These are phyloP conservation scores for Acheta domesticus DNA, from an alignment of 2,888 invertebrate species.

Conservation along the genomic window DNA sequence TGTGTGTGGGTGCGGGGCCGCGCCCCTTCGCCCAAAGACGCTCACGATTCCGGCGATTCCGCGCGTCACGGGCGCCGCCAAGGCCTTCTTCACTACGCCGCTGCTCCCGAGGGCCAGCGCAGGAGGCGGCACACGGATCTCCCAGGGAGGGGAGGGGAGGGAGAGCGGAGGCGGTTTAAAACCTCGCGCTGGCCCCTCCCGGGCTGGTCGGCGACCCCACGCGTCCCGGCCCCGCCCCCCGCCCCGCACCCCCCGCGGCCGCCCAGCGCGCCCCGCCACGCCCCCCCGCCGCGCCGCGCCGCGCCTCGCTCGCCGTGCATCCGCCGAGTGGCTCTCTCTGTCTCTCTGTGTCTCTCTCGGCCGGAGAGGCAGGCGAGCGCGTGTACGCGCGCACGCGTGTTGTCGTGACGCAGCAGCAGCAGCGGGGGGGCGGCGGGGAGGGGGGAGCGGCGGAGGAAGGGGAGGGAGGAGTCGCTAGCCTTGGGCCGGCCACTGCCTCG, in stretches of 20 bases:
- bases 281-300: no score
- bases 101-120: neutral
- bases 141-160: no score
- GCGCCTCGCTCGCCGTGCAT: no score
- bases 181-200: no score
- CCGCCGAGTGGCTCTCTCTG: no score
- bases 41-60: neutral
- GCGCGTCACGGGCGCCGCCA: neutral
- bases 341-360: no score
- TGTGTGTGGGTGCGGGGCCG: neutral
- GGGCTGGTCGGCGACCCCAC: no score
- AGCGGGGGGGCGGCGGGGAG: neutral
- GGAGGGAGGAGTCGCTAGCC: neutral
- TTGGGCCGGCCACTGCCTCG: neutral
- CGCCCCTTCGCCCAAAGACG: slow-evolving; percentile 4
- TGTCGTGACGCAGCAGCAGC: neutral
- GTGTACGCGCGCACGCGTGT: neutral
- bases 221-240: no score
- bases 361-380: no score
- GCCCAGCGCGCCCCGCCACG: no score
- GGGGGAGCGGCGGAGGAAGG: neutral
- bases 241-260: no score
- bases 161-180: no score
- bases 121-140: neutral
- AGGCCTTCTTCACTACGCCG: neutral